Evolutionary conservation across 2,797 vertebrate genomes (phyloP), one percentile per base, ranked within the genome.

Genomic region (Alosa sapidissima): DNA sequence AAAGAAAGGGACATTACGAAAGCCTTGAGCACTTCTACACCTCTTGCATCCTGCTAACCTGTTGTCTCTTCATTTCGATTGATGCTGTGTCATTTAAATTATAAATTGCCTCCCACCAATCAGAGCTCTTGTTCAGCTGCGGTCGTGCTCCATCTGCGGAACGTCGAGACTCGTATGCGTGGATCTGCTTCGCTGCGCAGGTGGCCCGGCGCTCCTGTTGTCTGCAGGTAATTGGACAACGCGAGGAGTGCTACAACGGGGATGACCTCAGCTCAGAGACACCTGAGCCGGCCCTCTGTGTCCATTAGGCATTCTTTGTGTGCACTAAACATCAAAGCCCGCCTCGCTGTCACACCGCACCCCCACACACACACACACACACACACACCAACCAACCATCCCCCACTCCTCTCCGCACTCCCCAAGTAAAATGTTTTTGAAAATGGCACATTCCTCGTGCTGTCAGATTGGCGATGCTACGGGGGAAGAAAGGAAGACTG

Each of bases 241-340:
- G 10, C 48, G 24, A 55, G 14, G 52, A 21, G 72, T 19, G 75
- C 45, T 65, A 51, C 51, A 81, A 81, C 54, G 49, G 60, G 82
- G 81, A 58, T 54, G 81, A 60, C 51, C n/a, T 48, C 81, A 82
- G 36, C 7, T 3, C 16, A 16, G 75, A 84, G 75, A 84, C 21
- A 54, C 81, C 49, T 82, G 52, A 82, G 51, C 81, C 81, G 14
- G 16, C 48, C 41, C 81, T 28, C 24, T 5, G 28, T 45, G 24
- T 45, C 49, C 81, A 84, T 82, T 84, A 51, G 84, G 28, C 68
- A 14, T 72, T 28, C 49, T 87, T 87, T 84, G 10, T 75, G 81
- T 78, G 81, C 24, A 62, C 14, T 16, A 47, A 14, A 55, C 68
- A 84, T 87, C 82, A 83, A 82, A 5, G 68, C 55, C 81, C 47